Evolutionary conservation across 1,140 invertebrate species (phyloP).

Genomic region (Lysiphlebus fabarum): DNA sequence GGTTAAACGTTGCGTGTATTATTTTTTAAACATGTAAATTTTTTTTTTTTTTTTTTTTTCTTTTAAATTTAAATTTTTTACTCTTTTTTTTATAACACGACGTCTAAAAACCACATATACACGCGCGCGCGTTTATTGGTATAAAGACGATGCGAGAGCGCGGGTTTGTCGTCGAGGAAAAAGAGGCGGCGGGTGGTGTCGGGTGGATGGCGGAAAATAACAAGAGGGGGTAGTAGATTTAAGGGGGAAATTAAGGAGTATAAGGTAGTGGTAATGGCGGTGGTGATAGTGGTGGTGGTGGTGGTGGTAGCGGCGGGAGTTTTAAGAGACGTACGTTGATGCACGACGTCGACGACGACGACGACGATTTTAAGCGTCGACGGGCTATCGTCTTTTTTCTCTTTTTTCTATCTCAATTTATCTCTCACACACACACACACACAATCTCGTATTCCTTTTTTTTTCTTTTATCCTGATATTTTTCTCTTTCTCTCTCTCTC

Average conservation of each 20-base stretch:
- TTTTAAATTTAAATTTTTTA: no score
- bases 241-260: background rate
- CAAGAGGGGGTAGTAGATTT: background rate
- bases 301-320: constrained; percentile 13
- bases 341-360: constrained; percentile 15
- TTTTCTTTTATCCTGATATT: background rate
- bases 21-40: no score
- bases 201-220: background rate
- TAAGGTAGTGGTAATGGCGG: background rate
- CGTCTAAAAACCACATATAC: constrained; percentile 25
- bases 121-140: constrained; percentile 28
- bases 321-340: constrained; percentile 12
- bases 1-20: no score
- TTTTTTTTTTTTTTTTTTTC: background rate
- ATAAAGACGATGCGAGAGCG: constrained; percentile 2
- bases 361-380: constrained; percentile 19
- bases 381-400: background rate
- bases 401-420: background rate
- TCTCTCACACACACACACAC: background rate
- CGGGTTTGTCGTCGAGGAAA: background rate
- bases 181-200: constrained; percentile 6
- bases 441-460: background rate
- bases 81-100: constrained; percentile 7
- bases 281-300: background rate
- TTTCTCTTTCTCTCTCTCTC: no score